These are phyloP conservation scores for Xestia ashworthii DNA, from an alignment of 2,888 invertebrate genomes.

Conservation along the genomic window DNA sequence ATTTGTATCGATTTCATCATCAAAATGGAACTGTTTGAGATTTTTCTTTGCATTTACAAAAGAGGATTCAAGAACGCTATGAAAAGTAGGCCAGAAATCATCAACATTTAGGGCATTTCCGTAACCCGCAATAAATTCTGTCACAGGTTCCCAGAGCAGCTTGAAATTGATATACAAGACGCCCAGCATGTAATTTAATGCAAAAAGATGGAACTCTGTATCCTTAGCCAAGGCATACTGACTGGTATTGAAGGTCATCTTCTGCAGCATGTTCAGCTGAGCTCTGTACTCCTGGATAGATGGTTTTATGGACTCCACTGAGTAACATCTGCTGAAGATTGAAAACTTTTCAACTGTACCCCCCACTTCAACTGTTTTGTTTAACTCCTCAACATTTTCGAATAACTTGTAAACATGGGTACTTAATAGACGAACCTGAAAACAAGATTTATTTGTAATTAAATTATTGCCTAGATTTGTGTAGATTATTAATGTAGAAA, in stretches of 20 bases:
- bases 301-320: slow-evolving; percentile 93
- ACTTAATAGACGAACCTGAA: slow-evolving; percentile 93
- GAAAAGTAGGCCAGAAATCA: slow-evolving; percentile 94
- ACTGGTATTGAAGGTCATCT: slow-evolving; percentile 92
- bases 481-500: background rate
- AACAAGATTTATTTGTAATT: slow-evolving; percentile 9
- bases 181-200: slow-evolving; percentile 95
- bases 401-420: slow-evolving; percentile 94
- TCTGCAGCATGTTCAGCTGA: slow-evolving; percentile 93
- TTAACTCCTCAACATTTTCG: slow-evolving; percentile 88
- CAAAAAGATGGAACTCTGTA: slow-evolving; percentile 91
- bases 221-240: slow-evolving; percentile 90
- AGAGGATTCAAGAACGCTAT: slow-evolving; percentile 90
- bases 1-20: slow-evolving; percentile 80
- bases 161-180: slow-evolving; percentile 96
- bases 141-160: slow-evolving; percentile 96
- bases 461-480: too few species aligned
- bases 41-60: slow-evolving; percentile 85
- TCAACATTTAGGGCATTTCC: slow-evolving; percentile 91
- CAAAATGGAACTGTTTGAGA: slow-evolving; percentile 78
- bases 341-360: slow-evolving; percentile 85
- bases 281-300: slow-evolving; percentile 95
- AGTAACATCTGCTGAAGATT: slow-evolving; percentile 92
- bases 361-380: slow-evolving; percentile 78
- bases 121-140: slow-evolving; percentile 94